These are phyloP conservation scores for Dufourea novaeangliae DNA, from an alignment of 1,140 invertebrate genomes.

Conservation along the genomic window DNA sequence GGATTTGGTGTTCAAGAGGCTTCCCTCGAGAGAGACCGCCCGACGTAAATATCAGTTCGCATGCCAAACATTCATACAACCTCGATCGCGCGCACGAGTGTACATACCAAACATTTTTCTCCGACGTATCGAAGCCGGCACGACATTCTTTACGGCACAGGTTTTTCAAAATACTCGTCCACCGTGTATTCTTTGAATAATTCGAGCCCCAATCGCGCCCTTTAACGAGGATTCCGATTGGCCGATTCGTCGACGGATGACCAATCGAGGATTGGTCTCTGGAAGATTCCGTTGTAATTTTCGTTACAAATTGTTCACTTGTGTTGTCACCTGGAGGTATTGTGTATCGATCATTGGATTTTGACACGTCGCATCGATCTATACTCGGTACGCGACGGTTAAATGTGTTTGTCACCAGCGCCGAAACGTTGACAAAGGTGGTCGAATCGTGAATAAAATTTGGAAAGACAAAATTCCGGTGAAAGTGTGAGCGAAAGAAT, in stretches of 20 bases:
- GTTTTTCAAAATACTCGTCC: background rate
- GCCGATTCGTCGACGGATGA: constrained; percentile 1
- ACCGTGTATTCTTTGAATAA: constrained; percentile 13
- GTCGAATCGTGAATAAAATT: background rate
- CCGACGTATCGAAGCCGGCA: no score
- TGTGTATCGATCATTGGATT: background rate
- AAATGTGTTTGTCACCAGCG: background rate
- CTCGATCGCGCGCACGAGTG: constrained; percentile 22
- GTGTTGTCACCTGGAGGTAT: background rate
- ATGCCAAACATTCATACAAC: constrained; percentile 45
- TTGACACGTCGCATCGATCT: background rate
- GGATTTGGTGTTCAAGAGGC: constrained; percentile 1
- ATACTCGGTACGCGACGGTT: no score
- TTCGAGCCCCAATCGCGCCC: constrained; percentile 38
- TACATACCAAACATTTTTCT: background rate
- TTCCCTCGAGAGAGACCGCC: background rate
- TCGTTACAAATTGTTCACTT: background rate
- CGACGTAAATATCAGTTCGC: constrained; percentile 57
- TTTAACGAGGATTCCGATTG: constrained; percentile 25
- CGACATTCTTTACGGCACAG: no score
- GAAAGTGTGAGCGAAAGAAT: constrained; percentile 15
- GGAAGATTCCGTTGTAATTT: background rate
- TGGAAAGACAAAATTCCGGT: background rate
- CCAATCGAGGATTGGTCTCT: background rate
- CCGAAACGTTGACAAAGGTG: background rate